Percentiles rank a stretch among this genome's conserved stretches.
Evolutionary conservation across 1,140 invertebrate species (phyloP).

Genomic region (Marisa cornuarietis): DNA sequence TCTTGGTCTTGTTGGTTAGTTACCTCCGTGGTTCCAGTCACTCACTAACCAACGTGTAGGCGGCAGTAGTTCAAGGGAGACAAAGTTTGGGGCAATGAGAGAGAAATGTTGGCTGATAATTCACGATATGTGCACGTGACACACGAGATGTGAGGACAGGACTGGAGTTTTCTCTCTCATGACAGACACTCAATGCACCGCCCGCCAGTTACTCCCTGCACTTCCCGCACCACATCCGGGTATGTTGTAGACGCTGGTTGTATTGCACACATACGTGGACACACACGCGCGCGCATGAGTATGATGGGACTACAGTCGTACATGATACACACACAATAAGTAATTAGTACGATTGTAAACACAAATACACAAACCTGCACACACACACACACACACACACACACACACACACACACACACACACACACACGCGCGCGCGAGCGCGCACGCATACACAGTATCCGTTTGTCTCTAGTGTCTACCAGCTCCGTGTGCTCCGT

Average conservation of each 20-base stretch:
- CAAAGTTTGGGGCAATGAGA: too few relatives aligned
- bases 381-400: neutral
- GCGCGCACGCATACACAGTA: too few relatives aligned
- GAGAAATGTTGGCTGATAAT: too few relatives aligned
- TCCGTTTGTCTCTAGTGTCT: neutral
- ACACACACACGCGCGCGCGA: too few relatives aligned
- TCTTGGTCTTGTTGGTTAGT: too few relatives aligned
- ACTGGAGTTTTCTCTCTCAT: neutral
- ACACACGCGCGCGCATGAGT: slow-evolving; percentile 2
- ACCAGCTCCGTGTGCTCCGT: neutral
- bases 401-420: neutral
- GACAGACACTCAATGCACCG: neutral
- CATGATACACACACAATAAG: neutral
- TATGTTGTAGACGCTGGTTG: too few relatives aligned
- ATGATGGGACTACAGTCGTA: neutral
- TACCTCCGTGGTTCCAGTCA: too few relatives aligned
- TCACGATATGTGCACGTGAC: too few relatives aligned
- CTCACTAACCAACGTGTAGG: too few relatives aligned
- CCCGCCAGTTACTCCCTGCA: neutral
- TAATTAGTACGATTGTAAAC: neutral
- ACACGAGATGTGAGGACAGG: too few relatives aligned
- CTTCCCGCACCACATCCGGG: neutral
- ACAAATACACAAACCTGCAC: neutral
- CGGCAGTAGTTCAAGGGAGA: too few relatives aligned
- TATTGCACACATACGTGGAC: neutral